Evolutionary conservation across 2,113 vertebrate genomes (phyloP), one percentile per base, ranked within the genome.

Genomic region (Hydropotes inermis): DNA sequence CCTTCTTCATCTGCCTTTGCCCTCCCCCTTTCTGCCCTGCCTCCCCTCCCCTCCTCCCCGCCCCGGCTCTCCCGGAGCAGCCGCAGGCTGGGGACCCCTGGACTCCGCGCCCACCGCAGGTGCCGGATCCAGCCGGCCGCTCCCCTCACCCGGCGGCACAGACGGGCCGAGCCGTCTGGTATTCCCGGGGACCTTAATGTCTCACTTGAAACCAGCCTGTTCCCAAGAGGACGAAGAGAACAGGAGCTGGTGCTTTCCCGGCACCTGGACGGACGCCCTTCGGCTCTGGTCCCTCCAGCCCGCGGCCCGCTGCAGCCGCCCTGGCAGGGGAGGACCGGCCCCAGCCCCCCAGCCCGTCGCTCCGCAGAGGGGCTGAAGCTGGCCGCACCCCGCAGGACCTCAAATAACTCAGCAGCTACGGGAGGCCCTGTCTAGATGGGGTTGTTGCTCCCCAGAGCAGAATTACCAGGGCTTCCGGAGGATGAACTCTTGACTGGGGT

Each of bases 121-220:
- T 90, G 91, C 74, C 2, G 6, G 79, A 54, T 21, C 79, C 23
- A 54, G 47, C 50, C 33, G 30, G 27, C 47, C 11, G 79, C 79
- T 54, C 43, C 76, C 50, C 47, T 25, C 21, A 47, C 58, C 30
- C 13, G 12, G 47, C 11, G 7, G 39, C 39, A 3, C 3, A 33
- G 43, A 23, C 58, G 33, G 91, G 82, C 78, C 87, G 19, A 19
- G 16, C 36, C 64, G 0, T 79, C 23, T 15, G 70, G 55, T 30
- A 36, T 33, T 50, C 50, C 58, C 3, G 15, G 39, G 50, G 17
- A 33, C 60, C 36, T 45, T 14, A 50, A 28, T 25, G 50, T 15
- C 89, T 96, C 74, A 2, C 87, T 70, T 36, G 70, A 83, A 96
- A 45, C 30, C 61, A 74, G 52, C 39, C 33, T 91, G 90, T 70